phyloP scores from a whole-genome alignment of 1,140 invertebrate genomes.

The Stegodyphus mimosarum region DNA sequence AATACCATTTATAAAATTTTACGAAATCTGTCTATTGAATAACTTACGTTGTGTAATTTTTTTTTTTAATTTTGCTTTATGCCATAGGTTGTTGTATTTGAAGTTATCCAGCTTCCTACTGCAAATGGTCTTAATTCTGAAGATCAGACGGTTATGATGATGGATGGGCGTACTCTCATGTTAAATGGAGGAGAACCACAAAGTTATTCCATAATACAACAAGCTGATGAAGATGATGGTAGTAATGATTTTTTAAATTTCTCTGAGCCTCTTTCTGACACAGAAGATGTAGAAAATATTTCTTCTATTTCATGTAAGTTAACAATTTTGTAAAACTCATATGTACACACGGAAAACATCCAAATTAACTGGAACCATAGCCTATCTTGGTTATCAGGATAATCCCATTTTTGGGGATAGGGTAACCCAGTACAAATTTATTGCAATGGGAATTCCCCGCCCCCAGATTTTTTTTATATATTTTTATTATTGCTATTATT shows the following conservation, averaged over 20 bases:
- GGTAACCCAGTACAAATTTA: too few relatives aligned
- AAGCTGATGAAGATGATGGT: not conserved
- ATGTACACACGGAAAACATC: too few relatives aligned
- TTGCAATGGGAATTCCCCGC: too few relatives aligned
- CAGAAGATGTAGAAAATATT: constrained; percentile 13
- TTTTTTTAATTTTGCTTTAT: constrained; percentile 25
- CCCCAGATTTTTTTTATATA: too few relatives aligned
- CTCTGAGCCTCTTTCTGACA: constrained; percentile 1
- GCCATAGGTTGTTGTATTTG: constrained; percentile 63
- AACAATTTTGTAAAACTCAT: too few relatives aligned
- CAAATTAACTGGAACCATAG: too few relatives aligned
- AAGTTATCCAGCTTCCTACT: constrained; percentile 62
- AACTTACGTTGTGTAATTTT: constrained; percentile 4
- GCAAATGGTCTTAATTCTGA: not conserved
- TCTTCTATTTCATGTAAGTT: not conserved
- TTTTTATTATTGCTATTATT: too few relatives aligned
- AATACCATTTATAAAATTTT: too few relatives aligned
- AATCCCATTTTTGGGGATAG: too few relatives aligned
- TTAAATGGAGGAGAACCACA: constrained; percentile 24
- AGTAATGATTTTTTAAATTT: constrained; percentile 9
- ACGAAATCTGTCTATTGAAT: too few relatives aligned
- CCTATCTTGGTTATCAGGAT: too few relatives aligned
- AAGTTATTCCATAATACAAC: constrained; percentile 22
- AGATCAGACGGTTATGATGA: not conserved
- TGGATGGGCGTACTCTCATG: constrained; percentile 2